Base-by-base conservation (phyloP, 2,797 vertebrate genomes). In the Atherinosoma microstoma region DNA sequence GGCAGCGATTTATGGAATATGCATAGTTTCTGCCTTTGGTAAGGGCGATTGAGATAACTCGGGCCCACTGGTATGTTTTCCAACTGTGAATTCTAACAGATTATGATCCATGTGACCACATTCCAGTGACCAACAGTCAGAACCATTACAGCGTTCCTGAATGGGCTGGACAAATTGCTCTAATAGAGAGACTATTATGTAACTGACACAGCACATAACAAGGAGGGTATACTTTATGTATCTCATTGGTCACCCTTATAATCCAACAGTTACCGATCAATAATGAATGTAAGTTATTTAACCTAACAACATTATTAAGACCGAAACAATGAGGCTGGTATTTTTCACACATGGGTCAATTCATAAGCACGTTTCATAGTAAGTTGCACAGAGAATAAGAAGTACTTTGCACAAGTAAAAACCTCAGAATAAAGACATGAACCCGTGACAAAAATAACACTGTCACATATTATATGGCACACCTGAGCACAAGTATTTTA, bases 71-170 rank as follows among this genome's bases (percentile, higher is more conserved):
- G 58, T 64, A 54, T 85, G 80, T 83, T 80, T 75, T 76, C 82
- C 64, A 73, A 18, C 74, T 80, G 69, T 78, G 78, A 82, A 80
- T 67, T 83, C 68, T 83, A 76, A 49, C 58, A 80, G 82, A 93
- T 90, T 85, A 81, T 32, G 1, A 27, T 61, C 63, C 83, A 73
- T 85, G 89, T 92, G 91, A 90, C 70, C 81, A 89, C 83, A 90
- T 91, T 89, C 85, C 85, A 83, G 49, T 76, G 75, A 87, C 61
- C 79, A 47, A 69, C 67, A 58, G 67, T 85, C 79, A 73, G 60
- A 36, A 76, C 65, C 57, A 78, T 87, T 84, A 80, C 47, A 29
- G 70, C 75, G 84, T 24, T 71, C 78, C 75, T 75, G 71, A 83
- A 59, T 88, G 56, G 30, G 38, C 61, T 67, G 73, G 56, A 77